A percentile compares a stretch with the other conserved stretches of the same genome.
phyloP scores from a whole-genome alignment of 30 jellyfish, hydroid and myxozoan genomes.

The Sanderia malayensis region DNA sequence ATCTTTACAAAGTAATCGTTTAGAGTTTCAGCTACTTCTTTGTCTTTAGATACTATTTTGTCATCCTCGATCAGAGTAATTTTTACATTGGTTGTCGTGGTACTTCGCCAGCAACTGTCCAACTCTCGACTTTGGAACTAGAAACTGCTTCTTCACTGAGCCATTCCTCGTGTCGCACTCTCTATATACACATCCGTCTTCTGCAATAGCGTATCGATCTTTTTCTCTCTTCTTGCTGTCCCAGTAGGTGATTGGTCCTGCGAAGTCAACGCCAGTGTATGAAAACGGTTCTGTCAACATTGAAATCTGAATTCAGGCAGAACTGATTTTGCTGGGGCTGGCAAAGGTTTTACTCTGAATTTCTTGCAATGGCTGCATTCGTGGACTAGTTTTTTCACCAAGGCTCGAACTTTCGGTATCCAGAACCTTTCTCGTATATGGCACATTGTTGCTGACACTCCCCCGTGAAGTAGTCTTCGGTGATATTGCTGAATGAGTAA shows the following conservation, averaged over 20 bases:
- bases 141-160: too few relatives aligned
- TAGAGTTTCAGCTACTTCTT: too few relatives aligned
- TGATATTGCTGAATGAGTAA: conserved; percentile 28
- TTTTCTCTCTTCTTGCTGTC: too few relatives aligned
- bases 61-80: too few relatives aligned
- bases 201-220: too few relatives aligned
- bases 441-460: conserved; percentile 40
- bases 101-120: too few relatives aligned
- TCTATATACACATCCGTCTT: too few relatives aligned
- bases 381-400: conserved; percentile 37
- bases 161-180: too few relatives aligned
- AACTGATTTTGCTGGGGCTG: conserved; percentile 33
- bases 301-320: conserved; percentile 36
- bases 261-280: conserved; percentile 35
- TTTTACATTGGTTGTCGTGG: too few relatives aligned
- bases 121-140: too few relatives aligned
- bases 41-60: too few relatives aligned
- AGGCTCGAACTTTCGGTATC: conserved; percentile 47
- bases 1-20: too few relatives aligned
- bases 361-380: conserved; percentile 30
- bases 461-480: conserved; percentile 33
- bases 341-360: conserved; percentile 41
- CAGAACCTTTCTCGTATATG: conserved; percentile 20
- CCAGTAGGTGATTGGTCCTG: conserved; percentile 22
- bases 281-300: conserved; percentile 18